A percentile compares a stretch with the other conserved stretches of the same genome.
These are phyloP conservation scores for Paramormyrops hopkinsi DNA, from an alignment of 2,797 vertebrate species.

Conservation along the genomic window DNA sequence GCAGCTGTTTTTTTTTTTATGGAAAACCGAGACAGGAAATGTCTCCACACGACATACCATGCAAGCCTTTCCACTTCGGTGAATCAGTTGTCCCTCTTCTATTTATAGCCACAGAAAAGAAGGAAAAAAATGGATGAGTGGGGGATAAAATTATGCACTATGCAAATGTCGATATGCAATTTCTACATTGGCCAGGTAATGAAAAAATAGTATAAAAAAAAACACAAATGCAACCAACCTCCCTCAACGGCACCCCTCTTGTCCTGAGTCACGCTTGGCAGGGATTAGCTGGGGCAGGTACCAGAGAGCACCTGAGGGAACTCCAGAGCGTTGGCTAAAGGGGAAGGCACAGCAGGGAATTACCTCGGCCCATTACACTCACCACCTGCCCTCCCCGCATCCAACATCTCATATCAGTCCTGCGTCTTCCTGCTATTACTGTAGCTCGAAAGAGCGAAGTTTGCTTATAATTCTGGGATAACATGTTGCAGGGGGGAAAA, in stretches of 20 bases:
- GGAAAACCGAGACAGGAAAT: constrained; percentile 19
- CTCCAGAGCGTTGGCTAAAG: neutral
- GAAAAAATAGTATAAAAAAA: neutral
- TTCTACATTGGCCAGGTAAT: neutral
- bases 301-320: neutral
- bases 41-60: constrained; percentile 25
- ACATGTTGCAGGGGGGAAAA: neutral
- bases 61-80: constrained; percentile 32
- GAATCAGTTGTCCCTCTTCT: constrained; percentile 23
- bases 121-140: constrained; percentile 26
- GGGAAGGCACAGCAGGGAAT: neutral
- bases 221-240: neutral
- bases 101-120: constrained; percentile 33
- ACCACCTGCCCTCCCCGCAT: neutral
- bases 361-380: neutral
- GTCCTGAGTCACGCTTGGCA: neutral
- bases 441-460: neutral
- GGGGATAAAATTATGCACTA: constrained; percentile 32
- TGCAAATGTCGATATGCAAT: constrained; percentile 28
- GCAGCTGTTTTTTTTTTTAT: neutral
- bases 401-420: neutral
- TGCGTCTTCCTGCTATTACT: neutral
- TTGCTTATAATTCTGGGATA: neutral
- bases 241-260: neutral
- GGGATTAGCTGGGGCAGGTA: neutral